Evolutionary conservation across 1,140 invertebrate genomes (phyloP), one percentile per base, ranked within the genome.

Genomic region (Pogonus chalceus): DNA sequence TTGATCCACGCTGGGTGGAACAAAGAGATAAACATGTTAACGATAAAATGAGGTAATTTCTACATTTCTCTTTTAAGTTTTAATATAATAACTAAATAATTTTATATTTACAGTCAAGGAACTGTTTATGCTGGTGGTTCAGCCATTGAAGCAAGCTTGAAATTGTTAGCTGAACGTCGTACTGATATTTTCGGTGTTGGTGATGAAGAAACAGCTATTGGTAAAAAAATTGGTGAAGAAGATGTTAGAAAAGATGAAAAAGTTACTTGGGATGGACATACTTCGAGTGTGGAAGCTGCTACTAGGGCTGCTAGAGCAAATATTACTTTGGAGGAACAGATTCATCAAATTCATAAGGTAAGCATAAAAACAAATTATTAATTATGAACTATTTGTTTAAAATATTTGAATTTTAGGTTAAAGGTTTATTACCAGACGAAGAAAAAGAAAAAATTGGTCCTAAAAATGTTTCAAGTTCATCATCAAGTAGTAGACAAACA

Each of bases 101-200:
- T 20, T 37, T 16, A 24, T 55, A 31, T 23, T 18, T n/a, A 46
- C 20, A 24, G 18, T 9, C 26, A 26, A 12, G 31, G 23, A 22
- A 51, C 22, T 23, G 21, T 24, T 9, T 23, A 49, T 18, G 23
- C 20, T 49, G 20, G 3, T 9, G 20, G 21, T 12, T 84, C 90
- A 20, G 90, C 92, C 18, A 98, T 99, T 62, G 92, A 96, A 60
- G 91, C 87, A 10, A 96, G 90, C 68, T 81, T 99, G 62, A 97
- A 96, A 68, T 85, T 95, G 64, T 76, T 99, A 58, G 96, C 96
- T 0, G 96, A 99, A 67, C 81, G 96, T 60, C 91, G 97, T 87
- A 98, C 96, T 2, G 97, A 99, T 82, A 99, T 99, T 73, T 99
- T 99, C 69, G 97, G 97, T 78, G 88, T 92, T 53, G 96, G 96